Evolutionary conservation across 2,888 invertebrate genomes (phyloP), one percentile per base, ranked within the genome.

Genomic region (Ellobium chinense): DNA sequence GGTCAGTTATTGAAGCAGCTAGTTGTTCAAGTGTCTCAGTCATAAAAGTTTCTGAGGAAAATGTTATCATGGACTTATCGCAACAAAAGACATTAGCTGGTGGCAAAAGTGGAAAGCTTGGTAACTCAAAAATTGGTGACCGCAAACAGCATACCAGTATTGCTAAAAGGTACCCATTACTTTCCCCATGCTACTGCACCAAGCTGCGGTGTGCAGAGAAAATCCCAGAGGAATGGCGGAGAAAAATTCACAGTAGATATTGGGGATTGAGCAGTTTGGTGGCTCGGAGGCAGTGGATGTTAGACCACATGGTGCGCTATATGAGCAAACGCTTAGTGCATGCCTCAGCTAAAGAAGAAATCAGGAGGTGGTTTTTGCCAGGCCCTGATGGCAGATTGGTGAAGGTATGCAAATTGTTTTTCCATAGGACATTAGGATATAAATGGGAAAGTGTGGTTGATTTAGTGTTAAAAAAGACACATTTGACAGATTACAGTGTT

Each of bases 321-420:
- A 18, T 12, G 18, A 18, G 18, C 18, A 7, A 7, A 12, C 9
- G 18, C 9, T 46, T 46, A 46, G 18, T 18, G 7, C 46, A 12
- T 7, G 7, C 46, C 18, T 12, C 7, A 46, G 9, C 46, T 46
- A 18, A 46, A 46, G 18, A 46, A 46, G 46, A 46, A 18, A 7
- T 12, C 18, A 36, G 36, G 36, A 68, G 46, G n/a, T 65, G 68
- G 46, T 77, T 56, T 21, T n/a, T 77, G 27, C 56, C 56, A 24
- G 66, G 24, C 18, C 31, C 24, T 0, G 7, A 27, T 9, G 76
- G 76, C 1, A 56, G 18, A 27, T 2, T 58, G 14, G 34, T 58
- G 18, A 9, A 68, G 27, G 77, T 77, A 7, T 68, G 68, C 36
- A 27, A 18, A 18, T 2, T 14, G 21, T 77, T 58, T 34, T 77